Evolutionary conservation across 2,888 invertebrate genomes (phyloP), one percentile per base, ranked within the genome.

Genomic region (Yponomeuta sedellus): DNA sequence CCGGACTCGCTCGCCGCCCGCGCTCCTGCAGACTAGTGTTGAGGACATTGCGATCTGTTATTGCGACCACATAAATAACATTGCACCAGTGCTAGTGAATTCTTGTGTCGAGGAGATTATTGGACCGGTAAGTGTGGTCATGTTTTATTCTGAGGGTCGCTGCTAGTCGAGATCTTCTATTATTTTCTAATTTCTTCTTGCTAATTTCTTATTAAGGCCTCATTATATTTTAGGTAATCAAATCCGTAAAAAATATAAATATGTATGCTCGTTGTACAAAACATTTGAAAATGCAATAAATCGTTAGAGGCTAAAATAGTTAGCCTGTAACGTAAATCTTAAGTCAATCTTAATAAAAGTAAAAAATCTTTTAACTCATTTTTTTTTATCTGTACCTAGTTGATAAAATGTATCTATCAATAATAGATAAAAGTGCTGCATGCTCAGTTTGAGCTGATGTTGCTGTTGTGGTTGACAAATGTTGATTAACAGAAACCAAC

Each of bases 21-120:
- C 61, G 61, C 61, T 40, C 40, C 52, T 11, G n/a, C 61, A 25
- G 61, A 8, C 72, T 73, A 67, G 69, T 73, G 69, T 75, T 72
- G 76, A 76, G 76, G 74, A 73, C 73, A 74, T 73, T 74, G 70
- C 71, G 69, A 68, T 71, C 11, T 22, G 59, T 59, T 52, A 25
- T 68, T 70, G 68, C 66, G 69, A 71, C 22, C 56, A 34, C 34
- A 64, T 64, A 28, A 70, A 71, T 77, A 74, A 70, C 71, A 74
- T 74, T 74, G 69, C 71, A 74, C 68, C 74, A 79, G 84, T 82
- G 83, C 74, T 71, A 78, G 85, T 83, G 84, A 75, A 74, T 73
- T 74, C 68, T 81, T 76, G 81, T 82, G 78, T 70, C 70, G 73
- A 74, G 75, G 77, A 72, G 71, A 70, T 69, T 67, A 71, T 66